Evolutionary conservation across 2,888 invertebrate species (phyloP).

Genomic region (Leptopilina myrica): DNA sequence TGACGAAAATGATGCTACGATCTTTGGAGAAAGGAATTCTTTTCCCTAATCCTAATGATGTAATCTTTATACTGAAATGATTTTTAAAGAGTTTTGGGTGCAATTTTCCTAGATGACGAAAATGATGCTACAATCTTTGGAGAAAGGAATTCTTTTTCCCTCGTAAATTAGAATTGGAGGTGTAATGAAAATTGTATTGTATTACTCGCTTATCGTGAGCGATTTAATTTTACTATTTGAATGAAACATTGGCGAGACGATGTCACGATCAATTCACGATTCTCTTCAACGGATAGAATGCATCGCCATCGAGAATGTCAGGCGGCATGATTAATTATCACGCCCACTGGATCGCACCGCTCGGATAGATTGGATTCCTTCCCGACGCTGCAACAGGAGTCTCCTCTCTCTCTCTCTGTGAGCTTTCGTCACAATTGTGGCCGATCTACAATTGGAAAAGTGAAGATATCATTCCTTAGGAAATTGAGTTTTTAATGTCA

Average conservation of each 20-base stretch:
- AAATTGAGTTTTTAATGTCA: slow-evolving; percentile 18
- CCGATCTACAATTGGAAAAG: slow-evolving; percentile 22
- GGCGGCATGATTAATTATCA: slow-evolving; percentile 59
- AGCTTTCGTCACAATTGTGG: slow-evolving; percentile 48
- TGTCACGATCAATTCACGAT: slow-evolving; percentile 36
- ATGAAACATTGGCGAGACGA: slow-evolving; percentile 24
- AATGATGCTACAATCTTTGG: too few species aligned
- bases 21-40: too few species aligned
- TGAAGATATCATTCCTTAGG: slow-evolving; percentile 23
- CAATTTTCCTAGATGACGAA: too few species aligned
- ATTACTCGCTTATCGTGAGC: slow-evolving; percentile 27
- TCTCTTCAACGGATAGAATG: slow-evolving; percentile 28
- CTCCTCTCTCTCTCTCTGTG: neutral
- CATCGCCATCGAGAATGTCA: slow-evolving; percentile 47
- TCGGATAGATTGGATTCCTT: slow-evolving; percentile 59
- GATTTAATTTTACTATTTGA: slow-evolving; percentile 37
- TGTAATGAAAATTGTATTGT: too few species aligned
- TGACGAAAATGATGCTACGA: too few species aligned
- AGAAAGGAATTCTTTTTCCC: too few species aligned
- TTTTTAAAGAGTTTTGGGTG: too few species aligned
- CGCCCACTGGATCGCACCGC: slow-evolving; percentile 54
- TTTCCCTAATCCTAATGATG: too few species aligned
- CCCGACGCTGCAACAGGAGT: slow-evolving; percentile 47
- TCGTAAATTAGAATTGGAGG: too few species aligned
- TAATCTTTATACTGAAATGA: too few species aligned